Percentiles rank a stretch among this genome's conserved stretches.
phyloP scores from a whole-genome alignment of 2,888 invertebrate species.

The Ormyrus nitidulus region DNA sequence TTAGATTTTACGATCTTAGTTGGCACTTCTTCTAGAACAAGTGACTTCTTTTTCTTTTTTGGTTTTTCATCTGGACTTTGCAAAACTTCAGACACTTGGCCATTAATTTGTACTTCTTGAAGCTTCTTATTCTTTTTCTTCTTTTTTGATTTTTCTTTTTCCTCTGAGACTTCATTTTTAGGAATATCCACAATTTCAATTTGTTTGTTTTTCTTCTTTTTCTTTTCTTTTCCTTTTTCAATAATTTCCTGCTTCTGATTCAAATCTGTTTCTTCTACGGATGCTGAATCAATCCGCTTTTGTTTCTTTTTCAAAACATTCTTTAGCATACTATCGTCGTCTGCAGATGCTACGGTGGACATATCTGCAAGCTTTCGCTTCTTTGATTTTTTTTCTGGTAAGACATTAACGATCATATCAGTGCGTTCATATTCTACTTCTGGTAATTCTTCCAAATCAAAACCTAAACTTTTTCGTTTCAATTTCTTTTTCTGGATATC shows the following conservation, averaged over 20 bases:
- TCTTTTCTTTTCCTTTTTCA: slow-evolving; percentile 32
- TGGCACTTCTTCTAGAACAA: not conserved
- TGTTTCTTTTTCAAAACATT: slow-evolving; percentile 22
- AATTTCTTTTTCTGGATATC: slow-evolving; percentile 29
- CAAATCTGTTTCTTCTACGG: slow-evolving; percentile 16
- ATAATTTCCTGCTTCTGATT: slow-evolving; percentile 6
- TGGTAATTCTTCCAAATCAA: not conserved
- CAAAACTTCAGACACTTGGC: not conserved
- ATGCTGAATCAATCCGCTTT: slow-evolving; percentile 36
- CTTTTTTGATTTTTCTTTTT: slow-evolving; percentile 41
- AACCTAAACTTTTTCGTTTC: slow-evolving; percentile 1
- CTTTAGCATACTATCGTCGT: slow-evolving; percentile 38
- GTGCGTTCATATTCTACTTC: slow-evolving; percentile 4
- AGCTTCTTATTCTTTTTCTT: slow-evolving; percentile 19
- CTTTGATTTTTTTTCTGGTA: slow-evolving; percentile 55
- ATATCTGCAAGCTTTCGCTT: slow-evolving; percentile 59
- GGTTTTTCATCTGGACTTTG: slow-evolving; percentile 1
- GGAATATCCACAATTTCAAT: not conserved
- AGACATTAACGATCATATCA: not conserved
- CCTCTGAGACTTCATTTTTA: slow-evolving; percentile 8
- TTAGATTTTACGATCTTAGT: not conserved
- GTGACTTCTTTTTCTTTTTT: slow-evolving; percentile 46
- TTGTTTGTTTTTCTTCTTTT: slow-evolving; percentile 44
- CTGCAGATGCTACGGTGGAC: slow-evolving; percentile 16
- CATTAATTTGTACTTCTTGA: not conserved